Conservation (phyloP, 2,113 vertebrate species). For the Seriola rivoliana region DNA sequence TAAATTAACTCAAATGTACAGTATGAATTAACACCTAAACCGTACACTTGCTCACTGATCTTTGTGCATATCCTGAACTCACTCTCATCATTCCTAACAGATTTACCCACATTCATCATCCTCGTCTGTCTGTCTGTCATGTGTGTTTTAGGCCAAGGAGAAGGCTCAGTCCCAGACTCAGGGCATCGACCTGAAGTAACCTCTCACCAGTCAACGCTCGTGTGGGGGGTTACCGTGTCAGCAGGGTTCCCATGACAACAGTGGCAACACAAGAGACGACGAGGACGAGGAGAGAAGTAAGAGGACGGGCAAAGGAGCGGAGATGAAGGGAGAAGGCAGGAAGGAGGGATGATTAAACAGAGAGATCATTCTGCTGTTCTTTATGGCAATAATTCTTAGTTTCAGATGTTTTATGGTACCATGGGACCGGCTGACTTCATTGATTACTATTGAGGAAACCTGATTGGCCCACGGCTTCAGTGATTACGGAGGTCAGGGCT, state of each 20-base stretch:
- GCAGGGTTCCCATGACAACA: background rate
- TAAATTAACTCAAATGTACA: too few species aligned
- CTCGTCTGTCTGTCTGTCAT: background rate
- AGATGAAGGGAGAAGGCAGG: background rate
- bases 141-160: constrained; percentile 68
- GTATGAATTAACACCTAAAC: too few species aligned
- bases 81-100: too few species aligned
- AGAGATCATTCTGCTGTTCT: constrained; percentile 2
- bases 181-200: constrained; percentile 78
- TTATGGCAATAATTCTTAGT: constrained; percentile 21
- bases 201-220: background rate
- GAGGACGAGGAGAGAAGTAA: constrained; percentile 26
- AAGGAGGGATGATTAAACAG: background rate
- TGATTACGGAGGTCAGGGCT: background rate
- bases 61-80: too few species aligned
- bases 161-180: constrained; percentile 57
- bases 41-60: too few species aligned
- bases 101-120: background rate
- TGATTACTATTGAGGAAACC: background rate
- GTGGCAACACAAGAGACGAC: background rate
- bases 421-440: background rate
- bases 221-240: constrained; percentile 11
- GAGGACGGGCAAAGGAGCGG: background rate
- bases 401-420: background rate
- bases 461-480: background rate